phyloP scores from a whole-genome alignment of 2,113 vertebrate species.

The Melanostigma gelatinosum region DNA sequence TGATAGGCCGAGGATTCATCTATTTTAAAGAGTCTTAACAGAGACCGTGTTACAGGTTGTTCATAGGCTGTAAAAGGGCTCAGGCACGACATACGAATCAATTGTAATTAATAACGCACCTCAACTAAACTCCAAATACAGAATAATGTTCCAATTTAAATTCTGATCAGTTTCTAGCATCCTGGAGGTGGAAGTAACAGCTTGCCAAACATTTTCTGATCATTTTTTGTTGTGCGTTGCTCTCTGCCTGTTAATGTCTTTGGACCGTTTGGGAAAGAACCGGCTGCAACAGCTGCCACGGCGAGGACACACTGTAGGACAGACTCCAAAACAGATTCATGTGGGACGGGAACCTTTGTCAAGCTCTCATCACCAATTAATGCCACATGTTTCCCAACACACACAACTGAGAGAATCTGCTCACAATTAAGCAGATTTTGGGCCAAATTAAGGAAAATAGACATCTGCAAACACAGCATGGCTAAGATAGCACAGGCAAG shows the following conservation, averaged over 20 bases:
- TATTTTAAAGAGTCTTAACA: background rate
- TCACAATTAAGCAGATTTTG: constrained; percentile 15
- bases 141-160: background rate
- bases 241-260: constrained; percentile 6
- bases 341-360: background rate
- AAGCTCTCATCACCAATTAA: background rate
- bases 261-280: constrained; percentile 18
- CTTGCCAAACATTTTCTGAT: constrained; percentile 30
- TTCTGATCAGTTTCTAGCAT: background rate
- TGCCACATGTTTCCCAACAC: constrained; percentile 32
- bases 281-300: constrained; percentile 24
- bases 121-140: background rate
- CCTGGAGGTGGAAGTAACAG: constrained; percentile 13
- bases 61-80: background rate
- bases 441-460: constrained; percentile 24
- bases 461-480: constrained; percentile 39
- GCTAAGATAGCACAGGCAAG: background rate
- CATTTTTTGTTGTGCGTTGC: background rate
- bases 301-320: constrained; percentile 21
- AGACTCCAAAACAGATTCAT: constrained; percentile 16
- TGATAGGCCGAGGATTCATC: background rate
- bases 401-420: constrained; percentile 6
- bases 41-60: too few species aligned
- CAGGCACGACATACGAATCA: background rate
- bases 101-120: background rate